These are phyloP conservation scores for Lynx canadensis DNA, from an alignment of 2,113 vertebrate species.

Conservation along the genomic window DNA sequence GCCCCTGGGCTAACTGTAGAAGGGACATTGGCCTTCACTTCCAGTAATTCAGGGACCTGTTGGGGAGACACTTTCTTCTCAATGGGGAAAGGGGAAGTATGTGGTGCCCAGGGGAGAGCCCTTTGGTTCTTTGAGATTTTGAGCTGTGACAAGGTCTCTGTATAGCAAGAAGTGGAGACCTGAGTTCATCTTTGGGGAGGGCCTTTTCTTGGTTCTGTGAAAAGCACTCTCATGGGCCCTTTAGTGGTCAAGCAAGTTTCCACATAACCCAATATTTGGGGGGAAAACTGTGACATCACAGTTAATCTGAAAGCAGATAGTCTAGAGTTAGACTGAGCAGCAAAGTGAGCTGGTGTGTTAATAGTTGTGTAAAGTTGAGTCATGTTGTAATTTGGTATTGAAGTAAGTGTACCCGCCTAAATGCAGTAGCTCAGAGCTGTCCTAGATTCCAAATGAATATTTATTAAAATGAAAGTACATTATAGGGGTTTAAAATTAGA, in stretches of 20 bases:
- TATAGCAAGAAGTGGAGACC: neutral
- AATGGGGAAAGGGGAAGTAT: neutral
- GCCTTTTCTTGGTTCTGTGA: neutral
- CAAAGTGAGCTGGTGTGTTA: neutral
- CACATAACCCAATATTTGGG: neutral
- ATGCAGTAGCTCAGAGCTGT: neutral
- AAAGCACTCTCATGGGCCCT: neutral
- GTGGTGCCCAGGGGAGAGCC: neutral
- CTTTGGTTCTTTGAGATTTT: neutral
- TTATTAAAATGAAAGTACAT: conserved; percentile 58
- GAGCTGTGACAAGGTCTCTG: neutral
- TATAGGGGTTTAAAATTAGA: conserved; percentile 26
- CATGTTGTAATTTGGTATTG: neutral
- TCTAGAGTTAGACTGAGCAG: neutral
- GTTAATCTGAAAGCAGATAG: neutral
- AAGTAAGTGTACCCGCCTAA: neutral
- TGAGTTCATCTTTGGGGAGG: neutral
- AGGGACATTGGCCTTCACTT: neutral
- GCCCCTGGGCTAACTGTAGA: neutral
- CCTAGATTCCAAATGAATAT: conserved; percentile 28
- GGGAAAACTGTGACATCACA: neutral
- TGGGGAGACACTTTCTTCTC: neutral
- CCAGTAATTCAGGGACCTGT: neutral
- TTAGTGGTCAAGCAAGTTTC: neutral
- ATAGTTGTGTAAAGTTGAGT: neutral